Evolutionary conservation across 1,140 invertebrate genomes (phyloP).

Genomic region (Microvelia longipes): DNA sequence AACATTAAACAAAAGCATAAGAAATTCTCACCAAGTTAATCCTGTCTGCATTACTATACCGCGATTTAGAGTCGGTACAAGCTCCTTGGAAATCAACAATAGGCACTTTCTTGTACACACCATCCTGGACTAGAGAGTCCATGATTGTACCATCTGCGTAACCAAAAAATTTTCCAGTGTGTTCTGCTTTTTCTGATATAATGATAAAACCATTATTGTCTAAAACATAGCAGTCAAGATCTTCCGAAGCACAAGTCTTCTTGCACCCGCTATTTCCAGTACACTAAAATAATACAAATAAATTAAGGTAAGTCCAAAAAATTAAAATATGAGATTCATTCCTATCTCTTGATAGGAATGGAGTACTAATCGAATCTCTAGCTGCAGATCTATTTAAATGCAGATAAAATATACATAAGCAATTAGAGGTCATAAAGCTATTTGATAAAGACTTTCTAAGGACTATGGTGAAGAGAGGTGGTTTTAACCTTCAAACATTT

Average conservation of each 20-base stretch:
- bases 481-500: too few relatives aligned
- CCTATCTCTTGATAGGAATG: too few relatives aligned
- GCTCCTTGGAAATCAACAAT: slow-evolving; percentile 79
- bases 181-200: slow-evolving; percentile 63
- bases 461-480: too few relatives aligned
- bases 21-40: neutral
- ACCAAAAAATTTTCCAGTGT: slow-evolving; percentile 79
- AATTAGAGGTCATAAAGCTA: too few relatives aligned
- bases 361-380: too few relatives aligned
- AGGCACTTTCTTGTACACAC: slow-evolving; percentile 69
- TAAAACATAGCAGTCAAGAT: slow-evolving; percentile 77
- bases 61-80: slow-evolving; percentile 58
- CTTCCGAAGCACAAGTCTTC: slow-evolving; percentile 68
- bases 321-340: too few relatives aligned
- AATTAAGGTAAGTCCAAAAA: too few relatives aligned
- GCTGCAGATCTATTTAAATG: too few relatives aligned
- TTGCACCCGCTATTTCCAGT: slow-evolving; percentile 50
- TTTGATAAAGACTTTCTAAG: too few relatives aligned
- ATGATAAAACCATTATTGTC: slow-evolving; percentile 91
- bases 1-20: too few relatives aligned
- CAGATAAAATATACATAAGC: too few relatives aligned
- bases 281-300: slow-evolving; percentile 39
- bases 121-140: slow-evolving; percentile 77
- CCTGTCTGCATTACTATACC: slow-evolving; percentile 40
- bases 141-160: slow-evolving; percentile 89